Conservation (phyloP, 2,888 invertebrate species). For the Prionchulus punctatus region DNA sequence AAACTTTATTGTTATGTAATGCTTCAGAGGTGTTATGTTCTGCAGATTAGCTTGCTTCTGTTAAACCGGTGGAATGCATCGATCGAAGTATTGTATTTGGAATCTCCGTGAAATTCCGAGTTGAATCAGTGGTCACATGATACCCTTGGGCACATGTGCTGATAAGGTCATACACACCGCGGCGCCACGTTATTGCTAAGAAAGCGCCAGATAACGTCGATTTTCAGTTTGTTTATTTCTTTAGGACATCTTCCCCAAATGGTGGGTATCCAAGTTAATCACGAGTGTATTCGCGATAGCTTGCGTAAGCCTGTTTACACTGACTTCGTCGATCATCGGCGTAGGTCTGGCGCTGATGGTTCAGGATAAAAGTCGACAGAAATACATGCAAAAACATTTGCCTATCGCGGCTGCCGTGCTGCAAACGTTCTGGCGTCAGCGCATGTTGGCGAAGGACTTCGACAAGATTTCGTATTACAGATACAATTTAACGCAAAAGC, state of each 20-base stretch:
- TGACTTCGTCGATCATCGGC: slow-evolving; percentile 22
- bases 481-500: background rate
- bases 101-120: no score
- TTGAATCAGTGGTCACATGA: no score
- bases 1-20: no score
- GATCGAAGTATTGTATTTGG: no score
- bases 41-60: no score
- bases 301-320: slow-evolving; percentile 20
- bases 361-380: slow-evolving; percentile 20
- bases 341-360: slow-evolving; percentile 23
- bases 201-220: no score
- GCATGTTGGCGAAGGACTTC: background rate
- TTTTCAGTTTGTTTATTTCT: no score
- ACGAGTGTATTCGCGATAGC: slow-evolving; percentile 21
- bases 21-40: no score
- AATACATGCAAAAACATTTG: slow-evolving; percentile 10
- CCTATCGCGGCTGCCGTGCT: background rate
- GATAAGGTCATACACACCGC: no score
- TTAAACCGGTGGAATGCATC: no score
- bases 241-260: slow-evolving; percentile 22
- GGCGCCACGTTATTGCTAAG: no score
- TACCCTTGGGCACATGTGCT: no score
- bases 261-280: slow-evolving; percentile 20
- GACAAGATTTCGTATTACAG: background rate
- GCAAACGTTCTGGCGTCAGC: background rate